A percentile compares a stretch with the other conserved stretches of the same genome.
These are phyloP conservation scores for Lycia hirtaria DNA, from an alignment of 2,888 invertebrate species.

Conservation along the genomic window DNA sequence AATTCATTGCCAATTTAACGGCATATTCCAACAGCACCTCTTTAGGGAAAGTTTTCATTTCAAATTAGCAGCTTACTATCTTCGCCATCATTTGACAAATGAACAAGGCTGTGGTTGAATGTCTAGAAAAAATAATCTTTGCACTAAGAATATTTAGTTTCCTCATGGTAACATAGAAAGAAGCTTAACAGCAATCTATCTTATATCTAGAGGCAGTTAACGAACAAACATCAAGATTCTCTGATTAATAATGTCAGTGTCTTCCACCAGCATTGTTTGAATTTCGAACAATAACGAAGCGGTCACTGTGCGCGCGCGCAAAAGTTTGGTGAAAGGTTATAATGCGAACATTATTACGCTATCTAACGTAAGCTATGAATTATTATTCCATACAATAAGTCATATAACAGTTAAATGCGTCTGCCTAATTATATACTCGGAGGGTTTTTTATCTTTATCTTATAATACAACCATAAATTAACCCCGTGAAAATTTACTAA, in stretches of 20 bases:
- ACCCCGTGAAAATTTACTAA: not conserved
- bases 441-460: constrained; percentile 23
- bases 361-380: constrained; percentile 21
- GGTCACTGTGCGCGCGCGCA: constrained; percentile 26
- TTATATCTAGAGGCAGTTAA: constrained; percentile 5
- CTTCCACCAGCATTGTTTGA: constrained; percentile 21
- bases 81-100: too few relatives aligned
- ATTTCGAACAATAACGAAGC: constrained; percentile 14
- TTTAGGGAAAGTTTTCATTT: too few relatives aligned
- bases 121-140: too few relatives aligned
- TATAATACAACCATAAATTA: constrained; percentile 2
- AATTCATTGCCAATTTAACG: too few relatives aligned
- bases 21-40: too few relatives aligned
- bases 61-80: too few relatives aligned
- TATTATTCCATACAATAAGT: constrained; percentile 16
- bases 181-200: constrained; percentile 12
- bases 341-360: constrained; percentile 26
- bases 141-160: not conserved
- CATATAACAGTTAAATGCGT: constrained; percentile 23
- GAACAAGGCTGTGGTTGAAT: too few relatives aligned
- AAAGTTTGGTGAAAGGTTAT: constrained; percentile 35
- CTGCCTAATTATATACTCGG: constrained; percentile 33
- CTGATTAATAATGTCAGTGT: constrained; percentile 11
- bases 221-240: constrained; percentile 19
- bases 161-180: not conserved